Percentiles rank a stretch among this genome's conserved stretches.
Evolutionary conservation across 2,113 vertebrate genomes (phyloP).

Genomic region (Dasyornis broadbenti): DNA sequence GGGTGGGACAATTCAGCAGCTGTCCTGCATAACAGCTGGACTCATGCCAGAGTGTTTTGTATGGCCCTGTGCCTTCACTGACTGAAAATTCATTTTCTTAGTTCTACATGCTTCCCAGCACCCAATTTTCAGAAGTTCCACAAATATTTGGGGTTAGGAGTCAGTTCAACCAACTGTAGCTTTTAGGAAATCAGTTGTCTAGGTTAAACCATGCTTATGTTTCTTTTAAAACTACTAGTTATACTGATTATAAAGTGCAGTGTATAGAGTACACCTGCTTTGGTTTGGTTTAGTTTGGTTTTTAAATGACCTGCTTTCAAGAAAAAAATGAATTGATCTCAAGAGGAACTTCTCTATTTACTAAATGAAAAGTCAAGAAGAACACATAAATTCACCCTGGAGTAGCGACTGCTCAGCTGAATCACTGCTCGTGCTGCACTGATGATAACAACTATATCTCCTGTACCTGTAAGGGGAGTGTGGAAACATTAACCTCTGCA

Average conservation of each 20-base stretch:
- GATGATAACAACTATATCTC: neutral
- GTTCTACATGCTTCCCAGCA: neutral
- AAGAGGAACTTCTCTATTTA: neutral
- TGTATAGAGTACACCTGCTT: neutral
- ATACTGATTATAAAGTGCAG: neutral
- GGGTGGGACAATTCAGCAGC: neutral
- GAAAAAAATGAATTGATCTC: neutral
- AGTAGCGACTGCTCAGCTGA: neutral
- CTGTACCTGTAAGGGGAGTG: neutral
- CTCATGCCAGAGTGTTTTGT: neutral
- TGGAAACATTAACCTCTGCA: neutral
- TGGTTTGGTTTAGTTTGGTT: neutral
- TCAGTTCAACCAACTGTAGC: neutral
- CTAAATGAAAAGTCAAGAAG: neutral
- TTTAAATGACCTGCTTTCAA: neutral
- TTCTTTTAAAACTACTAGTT: neutral
- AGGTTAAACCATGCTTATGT: neutral
- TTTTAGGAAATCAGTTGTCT: neutral
- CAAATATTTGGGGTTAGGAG: neutral
- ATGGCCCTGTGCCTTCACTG: neutral
- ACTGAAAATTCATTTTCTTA: neutral
- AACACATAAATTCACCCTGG: neutral
- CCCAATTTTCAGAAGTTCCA: neutral
- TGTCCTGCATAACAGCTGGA: neutral
- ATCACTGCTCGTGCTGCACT: neutral